Conservation (phyloP, 2,888 invertebrate species). For the Drosophila anomalata region DNA sequence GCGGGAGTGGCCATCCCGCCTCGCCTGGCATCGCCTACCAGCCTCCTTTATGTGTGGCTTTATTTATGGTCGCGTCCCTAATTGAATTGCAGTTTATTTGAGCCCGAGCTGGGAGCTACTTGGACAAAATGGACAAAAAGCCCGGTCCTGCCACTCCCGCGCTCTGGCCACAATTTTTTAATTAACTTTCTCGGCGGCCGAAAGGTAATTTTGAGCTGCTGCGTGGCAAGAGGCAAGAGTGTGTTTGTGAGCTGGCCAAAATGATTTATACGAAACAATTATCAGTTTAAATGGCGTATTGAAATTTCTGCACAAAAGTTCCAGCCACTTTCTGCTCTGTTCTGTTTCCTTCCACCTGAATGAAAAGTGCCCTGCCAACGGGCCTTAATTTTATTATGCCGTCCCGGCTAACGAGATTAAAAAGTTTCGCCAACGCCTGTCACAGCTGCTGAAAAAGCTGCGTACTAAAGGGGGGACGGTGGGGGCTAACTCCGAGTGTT, state of each 20-base stretch:
- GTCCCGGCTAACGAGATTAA: constrained; percentile 71
- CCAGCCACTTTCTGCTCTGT: constrained; percentile 20
- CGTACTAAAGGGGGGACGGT: background rate
- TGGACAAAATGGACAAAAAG: constrained; percentile 52
- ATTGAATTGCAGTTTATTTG: constrained; percentile 80
- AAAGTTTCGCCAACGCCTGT: constrained; percentile 67
- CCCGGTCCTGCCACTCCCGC: constrained; percentile 27
- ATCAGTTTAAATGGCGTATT: constrained; percentile 79
- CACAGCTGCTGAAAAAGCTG: constrained; percentile 34
- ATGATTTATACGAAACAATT: constrained; percentile 77
- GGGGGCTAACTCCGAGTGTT: constrained; percentile 49
- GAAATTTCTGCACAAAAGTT: constrained; percentile 57
- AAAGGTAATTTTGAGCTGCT: constrained; percentile 54
- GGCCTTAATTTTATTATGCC: constrained; percentile 75
- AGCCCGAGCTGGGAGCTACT: constrained; percentile 36
- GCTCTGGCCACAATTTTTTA: constrained; percentile 74
- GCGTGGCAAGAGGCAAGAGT: background rate
- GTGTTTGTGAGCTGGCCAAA: constrained; percentile 31
- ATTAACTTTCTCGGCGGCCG: constrained; percentile 65
- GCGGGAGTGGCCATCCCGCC: background rate
- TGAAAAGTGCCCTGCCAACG: constrained; percentile 41
- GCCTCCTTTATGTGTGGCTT: constrained; percentile 43
- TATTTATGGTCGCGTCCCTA: constrained; percentile 74
- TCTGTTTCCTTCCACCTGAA: constrained; percentile 1
- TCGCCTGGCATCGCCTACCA: constrained; percentile 4